Evolutionary conservation across 2,113 vertebrate species (phyloP).

Genomic region (Chaetodon auriga): DNA sequence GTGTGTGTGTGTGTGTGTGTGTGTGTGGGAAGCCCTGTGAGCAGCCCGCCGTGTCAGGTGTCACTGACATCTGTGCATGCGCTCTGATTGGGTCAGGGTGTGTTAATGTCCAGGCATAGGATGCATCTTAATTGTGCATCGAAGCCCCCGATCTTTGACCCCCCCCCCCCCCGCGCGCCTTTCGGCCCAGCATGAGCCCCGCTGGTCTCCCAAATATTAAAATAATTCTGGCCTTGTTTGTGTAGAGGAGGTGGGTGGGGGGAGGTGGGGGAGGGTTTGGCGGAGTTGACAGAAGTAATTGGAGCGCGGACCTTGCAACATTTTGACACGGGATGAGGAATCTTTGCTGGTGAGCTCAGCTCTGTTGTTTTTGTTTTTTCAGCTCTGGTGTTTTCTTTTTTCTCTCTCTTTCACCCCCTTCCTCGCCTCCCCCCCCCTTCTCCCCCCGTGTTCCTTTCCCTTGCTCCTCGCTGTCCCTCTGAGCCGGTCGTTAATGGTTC

Average conservation of each 20-base stretch:
- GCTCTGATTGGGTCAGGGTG: slow-evolving; percentile 8
- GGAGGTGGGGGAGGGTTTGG: slow-evolving; percentile 33
- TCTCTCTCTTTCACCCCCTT: slow-evolving; percentile 4
- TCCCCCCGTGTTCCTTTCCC: background rate
- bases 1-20: slow-evolving; percentile 43
- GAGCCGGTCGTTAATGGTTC: slow-evolving; percentile 63
- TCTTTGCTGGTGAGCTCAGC: slow-evolving; percentile 80
- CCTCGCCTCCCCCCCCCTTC: background rate
- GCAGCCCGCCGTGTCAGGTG: slow-evolving; percentile 80
- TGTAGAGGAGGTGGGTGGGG: background rate
- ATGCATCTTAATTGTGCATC: slow-evolving; percentile 43
- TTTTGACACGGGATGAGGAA: slow-evolving; percentile 75
- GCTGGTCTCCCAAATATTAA: background rate
- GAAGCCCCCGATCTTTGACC: slow-evolving; percentile 25
- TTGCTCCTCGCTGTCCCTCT: slow-evolving; percentile 57
- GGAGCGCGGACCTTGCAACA: slow-evolving; percentile 71
- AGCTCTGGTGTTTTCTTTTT: slow-evolving; percentile 56
- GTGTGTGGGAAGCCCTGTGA: slow-evolving; percentile 55
- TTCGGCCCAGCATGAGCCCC: background rate
- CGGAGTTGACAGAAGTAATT: slow-evolving; percentile 69
- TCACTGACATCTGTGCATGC: slow-evolving; percentile 81
- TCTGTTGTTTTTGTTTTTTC: slow-evolving; percentile 64
- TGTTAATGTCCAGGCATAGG: slow-evolving; percentile 11
- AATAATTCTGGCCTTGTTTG: background rate
- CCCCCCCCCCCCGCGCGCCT: no score